Percentiles rank a stretch among this genome's conserved stretches.
These are phyloP conservation scores for Calameuta filiformis DNA, from an alignment of 2,888 invertebrate species.

Conservation along the genomic window DNA sequence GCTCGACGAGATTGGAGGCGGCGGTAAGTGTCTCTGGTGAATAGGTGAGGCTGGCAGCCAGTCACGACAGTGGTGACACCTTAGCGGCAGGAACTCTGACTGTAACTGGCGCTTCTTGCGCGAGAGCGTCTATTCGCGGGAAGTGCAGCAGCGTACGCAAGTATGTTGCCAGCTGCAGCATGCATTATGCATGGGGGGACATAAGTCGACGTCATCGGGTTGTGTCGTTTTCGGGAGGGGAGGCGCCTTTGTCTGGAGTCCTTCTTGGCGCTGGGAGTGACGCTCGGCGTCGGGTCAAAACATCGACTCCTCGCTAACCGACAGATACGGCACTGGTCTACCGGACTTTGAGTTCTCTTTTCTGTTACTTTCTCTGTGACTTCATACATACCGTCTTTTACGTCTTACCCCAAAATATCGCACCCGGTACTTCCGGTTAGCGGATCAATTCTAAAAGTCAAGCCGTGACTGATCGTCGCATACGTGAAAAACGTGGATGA, in stretches of 20 bases:
- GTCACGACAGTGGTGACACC: neutral
- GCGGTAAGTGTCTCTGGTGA: constrained; percentile 1
- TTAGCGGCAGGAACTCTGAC: neutral
- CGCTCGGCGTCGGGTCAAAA: neutral
- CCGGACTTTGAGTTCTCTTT: neutral
- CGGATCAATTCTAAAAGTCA: neutral
- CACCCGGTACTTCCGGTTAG: neutral
- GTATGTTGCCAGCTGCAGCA: constrained; percentile 8
- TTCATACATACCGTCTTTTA: neutral
- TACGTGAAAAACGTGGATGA: neutral
- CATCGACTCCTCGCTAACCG: neutral
- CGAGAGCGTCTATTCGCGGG: neutral
- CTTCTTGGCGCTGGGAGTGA: neutral
- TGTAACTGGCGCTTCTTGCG: neutral
- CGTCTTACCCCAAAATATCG: neutral
- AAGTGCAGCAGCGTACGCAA: neutral
- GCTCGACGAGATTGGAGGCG: constrained; percentile 2
- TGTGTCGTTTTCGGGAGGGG: neutral
- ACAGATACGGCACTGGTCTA: neutral
- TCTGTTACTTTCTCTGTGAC: neutral
- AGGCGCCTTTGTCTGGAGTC: neutral
- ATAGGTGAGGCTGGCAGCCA: neutral
- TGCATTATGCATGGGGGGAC: constrained; percentile 27
- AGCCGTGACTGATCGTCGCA: neutral
- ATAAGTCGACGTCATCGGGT: constrained; percentile 7